phyloP scores from a whole-genome alignment of 2,888 invertebrate genomes.

The Drosophila heteroneura region DNA sequence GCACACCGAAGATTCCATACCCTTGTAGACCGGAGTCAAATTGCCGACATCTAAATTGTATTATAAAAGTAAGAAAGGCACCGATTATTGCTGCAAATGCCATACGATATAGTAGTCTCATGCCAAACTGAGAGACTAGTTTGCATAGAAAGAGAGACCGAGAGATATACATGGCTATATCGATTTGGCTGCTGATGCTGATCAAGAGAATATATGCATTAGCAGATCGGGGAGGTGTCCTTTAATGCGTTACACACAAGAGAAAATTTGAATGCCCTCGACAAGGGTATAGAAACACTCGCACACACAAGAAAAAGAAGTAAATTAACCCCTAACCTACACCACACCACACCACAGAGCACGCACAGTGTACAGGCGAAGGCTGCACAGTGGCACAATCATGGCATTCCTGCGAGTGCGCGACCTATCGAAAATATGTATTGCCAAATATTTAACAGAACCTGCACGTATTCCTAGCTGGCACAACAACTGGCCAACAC shows the following conservation, averaged over 20 bases:
- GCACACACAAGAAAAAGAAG: neutral
- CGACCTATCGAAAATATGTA: constrained; percentile 54
- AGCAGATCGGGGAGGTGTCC: neutral
- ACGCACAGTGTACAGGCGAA: constrained; percentile 32
- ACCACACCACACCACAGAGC: constrained; percentile 27
- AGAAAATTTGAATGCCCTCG: neutral
- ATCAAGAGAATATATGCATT: neutral
- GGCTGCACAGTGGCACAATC: constrained; percentile 45
- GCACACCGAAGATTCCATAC: neutral
- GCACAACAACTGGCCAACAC: constrained; percentile 1
- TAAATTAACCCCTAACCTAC: constrained; percentile 61
- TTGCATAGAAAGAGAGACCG: neutral
- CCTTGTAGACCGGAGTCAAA: neutral
- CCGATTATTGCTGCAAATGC: neutral
- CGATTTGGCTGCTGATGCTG: neutral
- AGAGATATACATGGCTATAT: neutral
- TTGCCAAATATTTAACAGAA: constrained; percentile 50
- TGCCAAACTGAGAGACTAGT: neutral
- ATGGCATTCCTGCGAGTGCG: constrained; percentile 53
- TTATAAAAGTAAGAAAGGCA: neutral
- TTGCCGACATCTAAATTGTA: neutral
- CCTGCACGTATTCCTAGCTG: constrained; percentile 30
- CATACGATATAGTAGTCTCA: no score
- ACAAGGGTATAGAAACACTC: neutral
- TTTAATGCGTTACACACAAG: neutral